Conservation (phyloP, 2,113 vertebrate species). For the Alligator mississippiensis region DNA sequence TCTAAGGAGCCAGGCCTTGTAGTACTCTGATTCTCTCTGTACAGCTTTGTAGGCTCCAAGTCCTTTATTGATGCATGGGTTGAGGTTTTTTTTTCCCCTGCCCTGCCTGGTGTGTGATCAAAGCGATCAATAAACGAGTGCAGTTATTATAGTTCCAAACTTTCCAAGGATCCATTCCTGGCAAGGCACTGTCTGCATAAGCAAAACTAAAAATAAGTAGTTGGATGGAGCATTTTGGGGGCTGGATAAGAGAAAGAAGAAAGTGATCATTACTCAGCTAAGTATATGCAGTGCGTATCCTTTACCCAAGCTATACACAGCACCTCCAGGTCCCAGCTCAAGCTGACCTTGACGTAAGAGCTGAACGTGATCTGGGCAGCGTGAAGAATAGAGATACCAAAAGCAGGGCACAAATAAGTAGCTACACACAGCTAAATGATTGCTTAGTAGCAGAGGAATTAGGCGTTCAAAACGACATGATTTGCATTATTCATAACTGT, state of each 20-base stretch:
- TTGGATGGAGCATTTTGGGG: slow-evolving; percentile 16
- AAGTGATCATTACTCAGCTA: background rate
- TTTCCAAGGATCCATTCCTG: slow-evolving; percentile 42
- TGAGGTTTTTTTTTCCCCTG: slow-evolving; percentile 51
- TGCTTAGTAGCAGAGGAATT: slow-evolving; percentile 15
- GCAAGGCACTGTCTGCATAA: slow-evolving; percentile 22
- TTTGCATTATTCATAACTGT: slow-evolving; percentile 31
- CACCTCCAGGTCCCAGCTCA: background rate
- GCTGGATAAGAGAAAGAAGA: background rate
- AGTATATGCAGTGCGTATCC: background rate
- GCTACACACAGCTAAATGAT: background rate
- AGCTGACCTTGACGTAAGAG: slow-evolving; percentile 24
- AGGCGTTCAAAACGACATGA: slow-evolving; percentile 33
- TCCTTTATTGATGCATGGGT: slow-evolving; percentile 49
- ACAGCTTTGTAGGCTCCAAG: slow-evolving; percentile 49
- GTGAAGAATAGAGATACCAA: background rate
- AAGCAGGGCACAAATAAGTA: slow-evolving; percentile 21
- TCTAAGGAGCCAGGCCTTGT: slow-evolving; percentile 30
- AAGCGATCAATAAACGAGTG: slow-evolving; percentile 67
- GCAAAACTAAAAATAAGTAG: slow-evolving; percentile 15
- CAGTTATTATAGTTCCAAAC: slow-evolving; percentile 60
- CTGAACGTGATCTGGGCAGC: background rate
- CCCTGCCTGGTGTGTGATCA: slow-evolving; percentile 57
- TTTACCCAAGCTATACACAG: background rate
- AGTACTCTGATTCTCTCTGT: slow-evolving; percentile 24